Percentiles rank a stretch among this genome's conserved stretches.
Evolutionary conservation across 1,140 invertebrate genomes (phyloP).

Genomic region (Drosophila malerkotliana): DNA sequence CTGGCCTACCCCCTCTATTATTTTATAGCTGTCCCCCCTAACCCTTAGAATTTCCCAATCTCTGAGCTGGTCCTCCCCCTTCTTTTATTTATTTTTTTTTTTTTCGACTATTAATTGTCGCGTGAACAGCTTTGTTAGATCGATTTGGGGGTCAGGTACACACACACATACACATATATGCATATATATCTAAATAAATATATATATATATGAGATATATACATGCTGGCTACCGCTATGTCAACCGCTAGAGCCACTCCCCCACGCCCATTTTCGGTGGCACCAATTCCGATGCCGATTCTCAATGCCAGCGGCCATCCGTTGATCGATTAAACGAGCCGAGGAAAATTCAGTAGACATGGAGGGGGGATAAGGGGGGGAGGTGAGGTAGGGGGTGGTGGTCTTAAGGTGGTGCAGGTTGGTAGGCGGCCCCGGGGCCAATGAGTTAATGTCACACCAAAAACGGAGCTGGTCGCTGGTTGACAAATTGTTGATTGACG

Average conservation of each 20-base stretch:
- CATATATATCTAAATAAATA: neutral
- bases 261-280: constrained; percentile 28
- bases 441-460: constrained; percentile 30
- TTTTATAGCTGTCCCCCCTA: no score
- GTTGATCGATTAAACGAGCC: constrained; percentile 77
- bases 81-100: neutral
- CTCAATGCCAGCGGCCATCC: constrained; percentile 71
- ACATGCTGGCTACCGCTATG: constrained; percentile 55
- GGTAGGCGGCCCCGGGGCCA: neutral
- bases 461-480: constrained; percentile 22
- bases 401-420: neutral
- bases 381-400: neutral
- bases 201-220: neutral
- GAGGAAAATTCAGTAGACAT: neutral
- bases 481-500: constrained; percentile 80
- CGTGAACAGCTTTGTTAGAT: constrained; percentile 70
- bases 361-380: neutral
- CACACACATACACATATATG: constrained; percentile 2
- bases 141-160: constrained; percentile 53
- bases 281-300: constrained; percentile 51
- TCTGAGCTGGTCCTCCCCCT: neutral
- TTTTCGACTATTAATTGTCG: constrained; percentile 70
- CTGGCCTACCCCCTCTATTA: neutral
- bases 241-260: constrained; percentile 45
- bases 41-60: neutral